Evolutionary conservation across 1,140 invertebrate species (phyloP), one percentile per base, ranked within the genome.

Genomic region (Atta colombica): DNA sequence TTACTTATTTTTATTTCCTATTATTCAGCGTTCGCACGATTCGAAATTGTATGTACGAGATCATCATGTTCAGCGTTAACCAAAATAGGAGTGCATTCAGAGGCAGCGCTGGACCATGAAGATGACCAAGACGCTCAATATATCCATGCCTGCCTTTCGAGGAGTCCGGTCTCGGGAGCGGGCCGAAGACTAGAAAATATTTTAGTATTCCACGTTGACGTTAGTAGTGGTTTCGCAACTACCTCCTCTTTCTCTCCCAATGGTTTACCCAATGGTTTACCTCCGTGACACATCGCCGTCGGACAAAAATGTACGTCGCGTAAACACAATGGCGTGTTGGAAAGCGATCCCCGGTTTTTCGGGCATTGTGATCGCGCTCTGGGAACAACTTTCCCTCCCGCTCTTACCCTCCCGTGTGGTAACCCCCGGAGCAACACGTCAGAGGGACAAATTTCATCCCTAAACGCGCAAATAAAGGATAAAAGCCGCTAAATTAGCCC

Each of bases 391-490:
- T 60, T 60, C 77, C 61, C 63, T 78, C 75, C 39, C 25, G 28
- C 39, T 21, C 28, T 39, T 35, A 4, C 10, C 31, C 75, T 25
- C 77, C n/a, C 18, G 25, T n/a, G 6, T 21, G 39, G 21, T 65
- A 14, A 45, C 49, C 72, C 84, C 25, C 25, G 60, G 14, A 68
- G 55, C 53, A 72, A 35, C 53, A 7, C 39, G 85, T 77, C 69
- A 77, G 21, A 85, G 85, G 90, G 91, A 94, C 91, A 93, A 94
- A 94, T 94, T 94, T 94, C 91, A 93, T 89, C 91, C 92, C 89
- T 89, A 94, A 93, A 93, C 92, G 90, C 90, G 93, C 92, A 94
- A 94, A 95, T 94, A 94, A 94, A 93, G 92, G 90, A 94, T 94
- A 93, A 94, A 93, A 88, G 90, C 84, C 88, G 87, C 86, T 88